Evolutionary conservation across 2,113 vertebrate species (phyloP), one percentile per base, ranked within the genome.

Genomic region (Leucoraja erinaceus): DNA sequence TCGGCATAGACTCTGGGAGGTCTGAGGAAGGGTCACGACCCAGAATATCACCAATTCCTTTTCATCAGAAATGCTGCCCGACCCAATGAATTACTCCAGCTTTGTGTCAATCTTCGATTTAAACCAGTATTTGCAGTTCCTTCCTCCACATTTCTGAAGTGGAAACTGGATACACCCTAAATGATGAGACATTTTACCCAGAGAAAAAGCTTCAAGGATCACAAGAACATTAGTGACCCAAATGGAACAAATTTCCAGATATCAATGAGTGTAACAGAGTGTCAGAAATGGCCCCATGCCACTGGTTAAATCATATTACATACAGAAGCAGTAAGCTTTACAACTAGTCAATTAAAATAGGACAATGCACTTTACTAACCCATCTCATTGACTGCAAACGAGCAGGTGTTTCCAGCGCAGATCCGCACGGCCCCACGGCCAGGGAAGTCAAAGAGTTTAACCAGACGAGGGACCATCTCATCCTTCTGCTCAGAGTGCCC

Each of bases 401-500:
- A 99, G 91, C 98, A 99, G 81, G 98, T 98, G 94, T 98, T 98
- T 5, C 98, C 98, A 0, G 97, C 95, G 0, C 96, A 98, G 95
- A 99, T 97, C 95, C 98, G 98, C 3, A 94, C 93, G 0, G 98
- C 98, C 0, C 98, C 98, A 0, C 98, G 97, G 0, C 98, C 98
- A 0, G 98, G 98, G 90, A 99, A 98, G 95, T 99, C 98, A 0
- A 99, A 99, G 61, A 99, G 97, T 94, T 99, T 99, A 31, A 99
- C 98, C 93, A 99, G 94, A 0, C 98, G 97, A 0, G 98, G 98
- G 7, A 99, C 98, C 98, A 99, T 98, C 96, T 99, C 98, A 0
- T 99, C 98, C 94, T 98, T 98, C 95, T 98, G 98, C 94, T 99
- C 98, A 0, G 98, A 96, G 9, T 99, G 98, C 70, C 98, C 98